A percentile compares a stretch with the other conserved stretches of the same genome.
These are phyloP conservation scores for Paramormyrops hopkinsi DNA, from an alignment of 2,797 vertebrate species.

Conservation along the genomic window DNA sequence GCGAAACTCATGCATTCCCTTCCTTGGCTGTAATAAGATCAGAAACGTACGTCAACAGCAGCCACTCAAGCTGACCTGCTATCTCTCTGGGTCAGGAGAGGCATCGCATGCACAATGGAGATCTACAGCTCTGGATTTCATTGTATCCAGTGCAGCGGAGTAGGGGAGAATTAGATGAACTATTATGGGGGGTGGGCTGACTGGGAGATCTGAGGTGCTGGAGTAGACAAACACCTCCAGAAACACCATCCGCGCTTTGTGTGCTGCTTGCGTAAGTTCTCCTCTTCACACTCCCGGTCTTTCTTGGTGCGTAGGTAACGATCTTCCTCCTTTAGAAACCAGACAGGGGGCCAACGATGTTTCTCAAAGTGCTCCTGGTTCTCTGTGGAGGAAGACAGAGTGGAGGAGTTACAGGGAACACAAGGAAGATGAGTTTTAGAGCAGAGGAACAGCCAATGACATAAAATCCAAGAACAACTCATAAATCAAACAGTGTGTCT, in stretches of 20 bases:
- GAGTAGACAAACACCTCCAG: conserved; percentile 46
- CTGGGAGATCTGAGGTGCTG: conserved; percentile 12
- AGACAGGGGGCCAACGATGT: conserved; percentile 60
- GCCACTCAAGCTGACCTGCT: not conserved
- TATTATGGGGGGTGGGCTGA: not conserved
- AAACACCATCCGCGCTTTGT: conserved; percentile 58
- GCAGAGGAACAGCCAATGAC: not conserved
- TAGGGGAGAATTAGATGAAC: not conserved
- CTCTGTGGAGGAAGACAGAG: conserved; percentile 37
- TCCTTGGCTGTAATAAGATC: not conserved
- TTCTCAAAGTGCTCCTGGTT: conserved; percentile 57
- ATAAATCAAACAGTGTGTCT: not conserved
- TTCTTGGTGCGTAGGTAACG: conserved; percentile 56
- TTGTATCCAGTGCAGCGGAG: not conserved
- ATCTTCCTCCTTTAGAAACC: conserved; percentile 67
- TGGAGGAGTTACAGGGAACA: not conserved
- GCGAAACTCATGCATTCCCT: not conserved
- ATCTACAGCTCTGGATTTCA: not conserved
- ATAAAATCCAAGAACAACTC: not conserved
- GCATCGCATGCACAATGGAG: not conserved
- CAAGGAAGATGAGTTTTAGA: not conserved
- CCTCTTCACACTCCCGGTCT: conserved; percentile 57
- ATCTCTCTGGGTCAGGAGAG: not conserved
- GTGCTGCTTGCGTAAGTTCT: conserved; percentile 53
- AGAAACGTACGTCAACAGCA: not conserved